A percentile compares a stretch with the other conserved stretches of the same genome.
Conservation (phyloP, 2,797 vertebrate species). For the Emys orbicularis region DNA sequence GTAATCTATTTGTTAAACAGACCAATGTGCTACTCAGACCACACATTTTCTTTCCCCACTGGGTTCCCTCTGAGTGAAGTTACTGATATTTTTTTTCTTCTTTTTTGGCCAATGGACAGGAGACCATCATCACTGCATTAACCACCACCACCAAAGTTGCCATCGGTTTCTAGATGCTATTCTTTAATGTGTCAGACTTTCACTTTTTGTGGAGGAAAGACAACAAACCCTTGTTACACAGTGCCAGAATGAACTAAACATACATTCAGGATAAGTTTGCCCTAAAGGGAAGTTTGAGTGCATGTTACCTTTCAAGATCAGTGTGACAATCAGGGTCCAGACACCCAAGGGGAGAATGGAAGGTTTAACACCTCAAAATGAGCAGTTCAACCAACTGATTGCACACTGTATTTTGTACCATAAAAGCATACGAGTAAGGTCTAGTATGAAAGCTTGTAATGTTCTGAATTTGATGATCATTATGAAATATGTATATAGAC, state of each 20-base stretch:
- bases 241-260: accelerated
- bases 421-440: too few species aligned
- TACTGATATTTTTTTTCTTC: slow-evolving; percentile 29
- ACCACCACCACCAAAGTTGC: slow-evolving; percentile 11
- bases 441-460: too few species aligned
- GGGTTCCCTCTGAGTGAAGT: slow-evolving; percentile 39
- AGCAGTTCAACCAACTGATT: too few species aligned
- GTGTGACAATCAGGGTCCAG: not conserved
- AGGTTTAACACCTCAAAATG: too few species aligned
- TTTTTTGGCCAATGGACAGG: slow-evolving; percentile 11
- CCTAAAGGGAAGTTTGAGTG: not conserved
- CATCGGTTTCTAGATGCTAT: not conserved
- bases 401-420: too few species aligned
- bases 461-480: too few species aligned
- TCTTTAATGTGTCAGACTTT: not conserved
- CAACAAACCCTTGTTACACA: not conserved
- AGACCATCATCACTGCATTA: slow-evolving; percentile 56
- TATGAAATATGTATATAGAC: too few species aligned
- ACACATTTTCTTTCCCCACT: slow-evolving; percentile 30
- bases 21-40: slow-evolving; percentile 34
- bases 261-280: not conserved
- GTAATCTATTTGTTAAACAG: not conserved
- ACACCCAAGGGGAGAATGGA: too few species aligned
- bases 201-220: not conserved
- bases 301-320: not conserved